Percentiles rank a stretch among this genome's conserved stretches.
Conservation (phyloP, 2,888 invertebrate genomes). For the Leucophenga maculata region DNA sequence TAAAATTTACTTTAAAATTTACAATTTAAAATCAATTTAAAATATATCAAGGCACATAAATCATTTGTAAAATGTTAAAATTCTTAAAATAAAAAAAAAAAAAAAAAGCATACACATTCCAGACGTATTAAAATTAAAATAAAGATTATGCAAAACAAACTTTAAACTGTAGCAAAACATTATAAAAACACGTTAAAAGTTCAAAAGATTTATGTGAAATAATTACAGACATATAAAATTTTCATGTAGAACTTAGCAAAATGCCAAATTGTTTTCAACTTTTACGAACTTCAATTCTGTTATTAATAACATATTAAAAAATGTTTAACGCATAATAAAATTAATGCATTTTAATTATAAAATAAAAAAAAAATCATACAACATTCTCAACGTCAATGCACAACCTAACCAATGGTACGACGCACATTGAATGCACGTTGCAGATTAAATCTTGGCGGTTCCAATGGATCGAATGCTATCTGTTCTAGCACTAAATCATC, state of each 20-base stretch:
- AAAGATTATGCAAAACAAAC: no score
- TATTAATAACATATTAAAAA: not conserved
- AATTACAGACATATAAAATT: not conserved
- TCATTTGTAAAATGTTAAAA: no score
- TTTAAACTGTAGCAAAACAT: no score
- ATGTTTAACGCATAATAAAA: not conserved
- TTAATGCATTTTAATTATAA: not conserved
- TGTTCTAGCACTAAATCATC: not conserved
- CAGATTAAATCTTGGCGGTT: not conserved
- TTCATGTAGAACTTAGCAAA: no score
- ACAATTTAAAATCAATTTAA: no score
- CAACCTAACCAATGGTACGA: not conserved
- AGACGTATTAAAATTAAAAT: no score
- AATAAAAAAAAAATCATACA: not conserved
- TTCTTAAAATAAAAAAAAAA: no score
- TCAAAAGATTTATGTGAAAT: not conserved
- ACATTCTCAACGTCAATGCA: not conserved
- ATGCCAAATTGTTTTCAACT: not conserved
- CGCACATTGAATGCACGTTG: not conserved
- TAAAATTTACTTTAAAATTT: no score
- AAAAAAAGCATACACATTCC: no score
- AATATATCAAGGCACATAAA: no score
- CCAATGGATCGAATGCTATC: not conserved
- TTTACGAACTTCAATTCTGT: not conserved
- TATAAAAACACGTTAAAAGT: not conserved